phyloP scores from a whole-genome alignment of 2,113 vertebrate species.

The Delphinus delphis region DNA sequence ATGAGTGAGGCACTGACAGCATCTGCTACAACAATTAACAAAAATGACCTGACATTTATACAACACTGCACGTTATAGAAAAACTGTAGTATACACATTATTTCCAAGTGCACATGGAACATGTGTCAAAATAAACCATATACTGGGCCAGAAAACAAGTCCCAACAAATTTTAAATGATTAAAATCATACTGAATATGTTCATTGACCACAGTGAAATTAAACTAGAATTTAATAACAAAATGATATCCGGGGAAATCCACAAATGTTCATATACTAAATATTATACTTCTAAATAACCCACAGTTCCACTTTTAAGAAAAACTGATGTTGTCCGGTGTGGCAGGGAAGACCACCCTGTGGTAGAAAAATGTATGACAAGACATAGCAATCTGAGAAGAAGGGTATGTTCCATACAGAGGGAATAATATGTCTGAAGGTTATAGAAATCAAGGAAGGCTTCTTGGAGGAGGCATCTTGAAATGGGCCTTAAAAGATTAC shows the following conservation, averaged over 20 bases:
- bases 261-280: not conserved
- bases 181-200: not conserved
- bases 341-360: not conserved
- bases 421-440: not conserved
- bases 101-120: constrained; percentile 30
- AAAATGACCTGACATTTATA: constrained; percentile 54
- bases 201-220: not conserved
- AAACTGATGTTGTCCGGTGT: not conserved
- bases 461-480: not conserved
- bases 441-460: not conserved
- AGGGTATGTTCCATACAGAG: not conserved
- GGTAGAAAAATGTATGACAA: not conserved
- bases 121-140: constrained; percentile 29
- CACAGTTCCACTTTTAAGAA: not conserved
- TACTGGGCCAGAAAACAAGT: constrained; percentile 14
- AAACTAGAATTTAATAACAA: constrained; percentile 18
- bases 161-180: constrained; percentile 40
- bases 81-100: not conserved
- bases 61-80: not conserved
- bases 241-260: not conserved
- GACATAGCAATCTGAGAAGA: not conserved
- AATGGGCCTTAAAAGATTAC: not conserved
- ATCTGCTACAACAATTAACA: constrained; percentile 26
- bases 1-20: not conserved
- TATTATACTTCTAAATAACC: not conserved